Base-by-base conservation (phyloP, 2,113 vertebrate genomes). In the Brachypteracias leptosomus region DNA sequence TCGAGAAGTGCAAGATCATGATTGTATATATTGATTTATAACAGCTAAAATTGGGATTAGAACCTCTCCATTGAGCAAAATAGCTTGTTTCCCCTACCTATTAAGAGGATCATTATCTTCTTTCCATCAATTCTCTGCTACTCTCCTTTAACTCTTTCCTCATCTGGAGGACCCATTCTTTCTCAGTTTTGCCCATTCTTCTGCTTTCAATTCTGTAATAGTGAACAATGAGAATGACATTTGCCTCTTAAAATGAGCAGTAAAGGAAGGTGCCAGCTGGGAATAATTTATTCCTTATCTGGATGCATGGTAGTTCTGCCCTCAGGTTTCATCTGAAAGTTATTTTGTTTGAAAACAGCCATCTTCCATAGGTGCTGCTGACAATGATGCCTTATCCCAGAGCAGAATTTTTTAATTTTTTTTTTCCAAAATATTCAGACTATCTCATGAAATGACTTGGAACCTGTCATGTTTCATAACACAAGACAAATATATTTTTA, bases 391-490 rank as follows among this genome's bases (percentile, higher is more conserved):
- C 47, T 61, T 88, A 59, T 35, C 40, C 31, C 59, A 55, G 17
- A 61, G 35, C 18, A 65, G 38, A 52, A 77, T 49, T 28, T 42
- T 42, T 42, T 42, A 42, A 42, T 42, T 42, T 33, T 20, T 67
- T 20, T 25, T 74, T 46, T 63, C 54, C 75, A 67, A 51, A 92
- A 71, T 85, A 80, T 71, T 90, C 78, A 58, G 61, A 47, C 29
- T 72, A 82, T 28, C 13, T 25, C 51, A 46, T 80, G 71, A 86
- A 88, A 90, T 49, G 88, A 36, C 62, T 54, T 58, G 62, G 66
- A 80, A 95, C 85, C 40, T 95, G 77, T 44, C 67, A 13, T 36
- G 15, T 92, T 96, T 68, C 31, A 44, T 81, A 95, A 94, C 17
- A 67, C 28, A 44, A 71, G 82, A 59, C 76, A 65, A 82, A 77